Percentiles rank a stretch among this genome's conserved stretches.
These are phyloP conservation scores for Pedionomus torquatus DNA, from an alignment of 2,113 vertebrate genomes.

Conservation along the genomic window DNA sequence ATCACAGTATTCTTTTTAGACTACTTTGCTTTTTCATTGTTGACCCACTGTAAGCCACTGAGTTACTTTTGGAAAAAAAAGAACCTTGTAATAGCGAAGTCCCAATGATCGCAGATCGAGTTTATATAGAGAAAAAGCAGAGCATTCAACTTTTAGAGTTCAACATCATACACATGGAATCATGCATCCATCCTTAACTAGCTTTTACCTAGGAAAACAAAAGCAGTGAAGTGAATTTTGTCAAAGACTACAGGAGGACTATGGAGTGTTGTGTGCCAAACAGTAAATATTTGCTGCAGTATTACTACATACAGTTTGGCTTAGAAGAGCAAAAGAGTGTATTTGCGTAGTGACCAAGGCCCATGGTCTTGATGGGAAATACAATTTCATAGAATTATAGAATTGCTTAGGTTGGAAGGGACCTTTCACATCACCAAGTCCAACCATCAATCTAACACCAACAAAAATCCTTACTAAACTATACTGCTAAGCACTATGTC, in stretches of 20 bases:
- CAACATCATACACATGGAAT: neutral
- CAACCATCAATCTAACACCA: no score
- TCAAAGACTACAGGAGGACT: neutral
- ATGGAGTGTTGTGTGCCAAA: neutral
- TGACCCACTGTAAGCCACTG: neutral
- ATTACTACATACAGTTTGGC: neutral
- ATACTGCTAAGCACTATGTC: no score
- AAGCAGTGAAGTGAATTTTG: neutral
- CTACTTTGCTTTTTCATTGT: neutral
- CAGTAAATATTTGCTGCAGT: neutral
- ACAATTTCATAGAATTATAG: neutral
- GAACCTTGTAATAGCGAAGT: neutral
- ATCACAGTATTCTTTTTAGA: neutral
- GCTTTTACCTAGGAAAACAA: neutral
- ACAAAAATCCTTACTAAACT: no score
- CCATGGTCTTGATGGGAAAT: neutral
- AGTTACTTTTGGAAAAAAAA: neutral
- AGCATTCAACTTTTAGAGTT: neutral
- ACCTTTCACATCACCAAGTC: no score
- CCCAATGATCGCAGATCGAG: neutral
- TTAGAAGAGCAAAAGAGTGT: neutral
- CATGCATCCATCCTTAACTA: neutral
- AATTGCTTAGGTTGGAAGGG: no score
- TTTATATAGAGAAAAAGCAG: neutral
- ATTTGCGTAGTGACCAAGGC: neutral